These are phyloP conservation scores for Limanda limanda DNA, from an alignment of 2,113 vertebrate genomes.

Conservation along the genomic window DNA sequence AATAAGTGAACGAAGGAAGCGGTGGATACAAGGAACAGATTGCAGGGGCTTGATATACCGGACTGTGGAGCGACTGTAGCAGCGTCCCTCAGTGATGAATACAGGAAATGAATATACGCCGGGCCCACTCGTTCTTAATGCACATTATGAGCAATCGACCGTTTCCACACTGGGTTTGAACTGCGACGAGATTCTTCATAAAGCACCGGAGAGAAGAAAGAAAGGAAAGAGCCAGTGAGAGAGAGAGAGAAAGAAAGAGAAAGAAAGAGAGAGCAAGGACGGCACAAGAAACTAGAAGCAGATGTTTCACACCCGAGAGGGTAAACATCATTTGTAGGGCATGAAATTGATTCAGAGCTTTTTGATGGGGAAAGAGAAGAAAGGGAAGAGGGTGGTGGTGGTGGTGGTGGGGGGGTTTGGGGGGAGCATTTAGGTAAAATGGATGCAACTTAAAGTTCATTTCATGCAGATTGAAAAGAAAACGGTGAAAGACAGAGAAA, in stretches of 20 bases:
- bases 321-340: conserved; percentile 80
- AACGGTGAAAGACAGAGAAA: background rate
- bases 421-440: conserved; percentile 32
- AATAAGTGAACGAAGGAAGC: background rate
- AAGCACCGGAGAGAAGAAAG: background rate
- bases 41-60: background rate
- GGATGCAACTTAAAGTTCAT: conserved; percentile 43
- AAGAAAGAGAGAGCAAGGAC: conserved; percentile 25
- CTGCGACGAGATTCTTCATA: conserved; percentile 37
- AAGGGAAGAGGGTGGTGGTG: background rate
- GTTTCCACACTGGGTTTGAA: conserved; percentile 20
- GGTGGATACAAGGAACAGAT: conserved; percentile 13
- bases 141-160: conserved; percentile 42
- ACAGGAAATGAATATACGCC: conserved; percentile 17
- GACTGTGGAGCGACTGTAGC: background rate
- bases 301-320: conserved; percentile 78
- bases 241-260: background rate
- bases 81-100: conserved; percentile 8
- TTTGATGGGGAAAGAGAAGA: conserved; percentile 64
- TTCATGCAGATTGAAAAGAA: conserved; percentile 37
- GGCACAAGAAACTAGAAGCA: conserved; percentile 62
- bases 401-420: background rate
- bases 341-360: conserved; percentile 79
- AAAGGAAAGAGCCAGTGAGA: background rate
- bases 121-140: conserved; percentile 4